Conservation (phyloP, 2,888 invertebrate genomes). For the Sphaerophoria rueppellii region DNA sequence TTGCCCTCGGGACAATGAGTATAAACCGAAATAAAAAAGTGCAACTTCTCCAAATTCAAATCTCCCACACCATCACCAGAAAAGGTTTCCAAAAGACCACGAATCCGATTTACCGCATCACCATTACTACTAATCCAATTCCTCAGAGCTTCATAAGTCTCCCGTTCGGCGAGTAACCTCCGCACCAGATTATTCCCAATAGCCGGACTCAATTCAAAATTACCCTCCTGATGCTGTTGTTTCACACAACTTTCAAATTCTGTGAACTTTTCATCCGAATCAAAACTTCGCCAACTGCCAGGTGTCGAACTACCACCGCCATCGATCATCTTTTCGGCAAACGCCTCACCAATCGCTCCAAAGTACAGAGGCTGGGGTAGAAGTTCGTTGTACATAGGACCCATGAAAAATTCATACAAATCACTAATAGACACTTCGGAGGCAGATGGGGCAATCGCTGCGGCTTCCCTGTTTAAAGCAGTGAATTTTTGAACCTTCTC, state of each 20-base stretch:
- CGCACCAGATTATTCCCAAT: slow-evolving; percentile 77
- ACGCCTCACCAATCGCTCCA: slow-evolving; percentile 77
- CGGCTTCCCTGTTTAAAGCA: slow-evolving; percentile 9
- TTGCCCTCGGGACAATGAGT: slow-evolving; percentile 76
- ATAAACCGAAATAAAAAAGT: slow-evolving; percentile 77
- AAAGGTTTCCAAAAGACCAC: slow-evolving; percentile 74
- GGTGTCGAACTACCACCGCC: slow-evolving; percentile 77
- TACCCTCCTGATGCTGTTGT: slow-evolving; percentile 71
- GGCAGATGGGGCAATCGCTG: slow-evolving; percentile 46
- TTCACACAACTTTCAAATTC: slow-evolving; percentile 76
- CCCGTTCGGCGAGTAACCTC: slow-evolving; percentile 77
- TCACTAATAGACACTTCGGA: slow-evolving; percentile 74
- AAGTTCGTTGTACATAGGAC: slow-evolving; percentile 76
- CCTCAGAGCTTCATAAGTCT: slow-evolving; percentile 75
- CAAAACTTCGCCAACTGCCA: slow-evolving; percentile 80
- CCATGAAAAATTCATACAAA: slow-evolving; percentile 75
- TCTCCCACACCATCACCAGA: slow-evolving; percentile 57
- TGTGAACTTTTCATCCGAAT: slow-evolving; percentile 78
- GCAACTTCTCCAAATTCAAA: slow-evolving; percentile 77
- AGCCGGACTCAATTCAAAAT: slow-evolving; percentile 51
- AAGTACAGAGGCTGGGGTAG: slow-evolving; percentile 78
- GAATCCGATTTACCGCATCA: slow-evolving; percentile 74
- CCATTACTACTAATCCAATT: slow-evolving; percentile 76
- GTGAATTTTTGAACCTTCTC: slow-evolving; percentile 78
- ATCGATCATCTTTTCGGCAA: slow-evolving; percentile 78